Base-by-base conservation (phyloP, 2,888 invertebrate genomes). In the Notodonta dromedarius region DNA sequence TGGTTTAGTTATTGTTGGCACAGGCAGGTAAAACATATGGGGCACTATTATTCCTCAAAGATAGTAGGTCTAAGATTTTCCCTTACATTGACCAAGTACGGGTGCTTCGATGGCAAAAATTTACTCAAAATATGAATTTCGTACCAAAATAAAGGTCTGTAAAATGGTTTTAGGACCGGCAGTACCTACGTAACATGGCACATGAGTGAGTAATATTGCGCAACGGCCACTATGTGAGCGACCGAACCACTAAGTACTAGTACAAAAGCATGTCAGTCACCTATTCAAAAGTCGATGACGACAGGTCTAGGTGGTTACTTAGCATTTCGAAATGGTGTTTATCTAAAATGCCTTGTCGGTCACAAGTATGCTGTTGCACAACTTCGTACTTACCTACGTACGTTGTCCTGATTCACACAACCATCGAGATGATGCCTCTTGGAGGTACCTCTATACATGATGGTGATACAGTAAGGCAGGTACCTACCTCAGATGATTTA, bases 281-380 rank as follows among this genome's bases (percentile, higher is more conserved):
- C 67, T 77, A 80, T 82, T 82, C 77, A 80, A 83, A 77, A 68
- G 65, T 71, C 75, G 64, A 79, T 87, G 86, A 80, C 82, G 84
- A 85, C 84, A 87, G 73, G 74, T 78, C 73, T 67, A 66, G 71
- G 77, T 77, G 78, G 73, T 74, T 67, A 74, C 70, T 69, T 66
- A 63, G 60, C 46, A 80, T 91, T 88, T 85, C 86, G 85, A 86
- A 88, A 90, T 78, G 70, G 72, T 80, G 74, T 83, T 81, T 82
- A 84, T 80, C 81, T 80, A 59, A 77, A 83, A 83, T 80, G 84
- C 80, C 81, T 81, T 77, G 82, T 84, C 81, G 80, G 83, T 84
- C 80, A 77, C 73, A 69, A 73, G 73, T 83, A 85, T 85, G 74
- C 85, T 69, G 71, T 87, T 86, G 77, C 87, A 83, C 85, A 88